phyloP scores from a whole-genome alignment of 64 coral and sea anemone species.

The Acropora yongei region DNA sequence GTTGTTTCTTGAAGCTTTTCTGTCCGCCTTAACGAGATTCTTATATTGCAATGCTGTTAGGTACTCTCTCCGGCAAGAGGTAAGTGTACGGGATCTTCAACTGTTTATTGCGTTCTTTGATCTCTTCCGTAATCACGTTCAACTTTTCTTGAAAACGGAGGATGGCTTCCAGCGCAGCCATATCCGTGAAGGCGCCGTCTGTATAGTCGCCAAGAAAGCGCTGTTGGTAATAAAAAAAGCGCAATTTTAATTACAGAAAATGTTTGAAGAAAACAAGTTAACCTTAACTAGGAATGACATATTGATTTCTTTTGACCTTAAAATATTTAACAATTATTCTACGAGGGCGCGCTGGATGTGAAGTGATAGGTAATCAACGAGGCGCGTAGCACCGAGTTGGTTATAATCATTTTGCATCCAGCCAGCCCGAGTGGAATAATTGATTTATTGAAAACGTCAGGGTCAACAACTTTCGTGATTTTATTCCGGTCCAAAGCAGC shows the following conservation, averaged over 20 bases:
- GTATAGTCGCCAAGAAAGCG: slow-evolving; percentile 88
- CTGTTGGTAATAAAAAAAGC: slow-evolving; percentile 25
- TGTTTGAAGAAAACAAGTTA: not conserved
- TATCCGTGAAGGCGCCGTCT: slow-evolving; percentile 65
- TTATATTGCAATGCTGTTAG: slow-evolving; percentile 92
- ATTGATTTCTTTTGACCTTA: not conserved
- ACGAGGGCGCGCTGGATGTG: no score
- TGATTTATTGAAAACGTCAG: no score
- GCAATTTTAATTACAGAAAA: not conserved
- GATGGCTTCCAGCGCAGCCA: slow-evolving; percentile 48
- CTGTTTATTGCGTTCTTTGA: slow-evolving; percentile 73
- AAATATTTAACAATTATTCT: not conserved
- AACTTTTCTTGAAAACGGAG: slow-evolving; percentile 77
- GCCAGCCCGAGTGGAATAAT: no score
- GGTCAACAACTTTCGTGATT: no score
- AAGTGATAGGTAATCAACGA: no score
- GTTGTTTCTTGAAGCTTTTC: not conserved
- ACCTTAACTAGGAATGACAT: no score
- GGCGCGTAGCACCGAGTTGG: no score
- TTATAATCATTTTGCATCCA: no score
- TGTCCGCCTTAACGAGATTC: not conserved
- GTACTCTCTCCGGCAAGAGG: slow-evolving; percentile 75
- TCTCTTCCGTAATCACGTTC: slow-evolving; percentile 68
- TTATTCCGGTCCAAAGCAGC: no score
- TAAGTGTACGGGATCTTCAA: slow-evolving; percentile 80